Evolutionary conservation across 2,888 invertebrate species (phyloP), one percentile per base, ranked within the genome.

Genomic region (Orchestes rusci): DNA sequence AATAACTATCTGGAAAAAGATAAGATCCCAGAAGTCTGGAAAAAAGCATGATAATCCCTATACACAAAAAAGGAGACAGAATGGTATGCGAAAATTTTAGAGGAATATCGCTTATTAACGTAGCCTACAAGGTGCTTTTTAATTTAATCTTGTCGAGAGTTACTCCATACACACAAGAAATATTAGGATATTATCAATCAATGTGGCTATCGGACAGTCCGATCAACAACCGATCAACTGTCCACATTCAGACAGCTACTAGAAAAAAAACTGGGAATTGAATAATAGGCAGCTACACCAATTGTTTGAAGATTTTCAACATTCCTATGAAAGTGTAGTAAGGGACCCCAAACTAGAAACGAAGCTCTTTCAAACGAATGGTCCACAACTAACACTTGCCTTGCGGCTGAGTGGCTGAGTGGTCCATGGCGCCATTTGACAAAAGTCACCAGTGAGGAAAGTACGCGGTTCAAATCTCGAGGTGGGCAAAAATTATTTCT

Each of bases 1-100:
- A 39, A 39, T 28, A 7, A 38, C 28, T 13, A 38, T 38, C 38
- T 40, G 40, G 33, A 31, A 40, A 40, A 40, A n/a, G 12, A 41
- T 3, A 41, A 5, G 27, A 35, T 20, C 41, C 34, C 41, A 23
- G 41, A 41, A 16, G 35, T 35, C 23, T 41, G 41, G 35, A 41
- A 41, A 40, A 40, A 34, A 40, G 31, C 31, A 39, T 39, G 8
- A 31, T 39, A 31, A 18, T 39, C 39, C 39, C 7, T 16, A 34
- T 16, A 31, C 31, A 31, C 38, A 38, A 38, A 38, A 23, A 38
- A 38, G 38, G 23, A 32, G 40, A 33, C 20, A 40, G 31, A 40
- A 40, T 32, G 40, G 33, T 40, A 32, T 31, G 40, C 40, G 33
- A 33, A 32, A 33, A n/a, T n/a, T n/a, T n/a, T n/a, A n/a, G n/a